phyloP scores from a whole-genome alignment of 2,113 vertebrate genomes.

The Monarcha castaneiventris region DNA sequence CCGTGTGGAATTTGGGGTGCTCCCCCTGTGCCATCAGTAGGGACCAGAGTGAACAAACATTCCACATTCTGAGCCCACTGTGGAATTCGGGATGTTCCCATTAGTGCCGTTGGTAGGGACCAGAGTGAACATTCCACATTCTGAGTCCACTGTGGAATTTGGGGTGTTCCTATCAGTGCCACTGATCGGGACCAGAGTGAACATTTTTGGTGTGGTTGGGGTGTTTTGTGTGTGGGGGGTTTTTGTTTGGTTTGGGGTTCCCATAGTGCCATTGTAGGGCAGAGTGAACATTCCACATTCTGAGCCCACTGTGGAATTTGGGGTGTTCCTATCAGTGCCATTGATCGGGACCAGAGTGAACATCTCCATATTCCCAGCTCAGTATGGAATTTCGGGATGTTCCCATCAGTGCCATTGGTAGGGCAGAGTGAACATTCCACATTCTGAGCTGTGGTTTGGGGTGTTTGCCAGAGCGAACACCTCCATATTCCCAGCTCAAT shows the following conservation, averaged over 20 bases:
- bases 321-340: no score
- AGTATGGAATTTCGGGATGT: rapidly evolving
- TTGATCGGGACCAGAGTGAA: neutral
- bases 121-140: no score
- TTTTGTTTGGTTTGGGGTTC: no score
- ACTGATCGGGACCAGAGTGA: neutral
- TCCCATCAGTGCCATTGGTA: no score
- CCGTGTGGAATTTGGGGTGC: rapidly evolving
- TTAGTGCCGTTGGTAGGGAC: neutral
- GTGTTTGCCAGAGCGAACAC: neutral
- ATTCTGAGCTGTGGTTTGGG: neutral
- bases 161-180: rapidly evolving
- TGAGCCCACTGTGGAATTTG: no score
- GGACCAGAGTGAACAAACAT: neutral
- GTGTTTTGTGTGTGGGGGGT: no score
- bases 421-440: neutral
- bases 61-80: neutral
- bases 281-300: no score
- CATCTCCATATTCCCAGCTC: neutral
- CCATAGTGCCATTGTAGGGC: no score
- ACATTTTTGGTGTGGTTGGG: no score
- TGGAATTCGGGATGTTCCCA: neutral
- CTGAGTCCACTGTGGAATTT: neutral
- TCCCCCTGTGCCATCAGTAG: neutral
- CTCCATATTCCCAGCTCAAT: neutral